Evolutionary conservation across 2,888 invertebrate genomes (phyloP), one percentile per base, ranked within the genome.

Genomic region (Campaea margaritaria): DNA sequence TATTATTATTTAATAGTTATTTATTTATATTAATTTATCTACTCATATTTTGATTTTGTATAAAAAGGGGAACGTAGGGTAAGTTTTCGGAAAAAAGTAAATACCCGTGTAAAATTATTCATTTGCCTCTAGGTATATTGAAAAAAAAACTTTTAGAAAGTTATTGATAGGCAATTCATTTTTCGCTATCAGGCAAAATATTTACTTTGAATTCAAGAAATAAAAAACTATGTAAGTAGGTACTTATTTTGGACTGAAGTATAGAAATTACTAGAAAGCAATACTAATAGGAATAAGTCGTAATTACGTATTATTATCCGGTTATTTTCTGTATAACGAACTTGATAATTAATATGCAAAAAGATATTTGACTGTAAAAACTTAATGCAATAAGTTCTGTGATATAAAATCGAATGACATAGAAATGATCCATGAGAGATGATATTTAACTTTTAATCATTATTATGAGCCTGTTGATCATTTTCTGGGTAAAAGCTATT

Each of bases 351-450:
- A 72, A 68, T 66, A 21, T 3, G 21, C 4, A 64, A 67, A 62
- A 54, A 50, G 41, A 62, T 64, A 62, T 59, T 64, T 53, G 66
- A 78, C 72, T 74, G 72, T 78, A 60, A 69, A 72, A 70, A 72
- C 63, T 70, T 72, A 72, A 72, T 67, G 66, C 69, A 76, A 72
- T 76, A 76, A 76, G 72, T 76, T 74, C 78, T 79, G 79, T 79
- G 79, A 79, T 79, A 79, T 79, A 73, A 67, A 70, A 74, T 70
- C 71, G 76, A 79, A 79, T 79, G 79, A 78, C 79, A 78, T 70
- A 75, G 69, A 69, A 65, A 67, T 45, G 59, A 61, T 63, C 65
- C 72, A 74, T 68, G n/a, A n/a, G n/a, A n/a, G n/a, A n/a, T 60
- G 64, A 65, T 74, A 73, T 70, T 66, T 69, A 73, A 69, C 61